Base-by-base conservation (phyloP, 92 coral and sea anemone genomes). In the Montipora capitata region DNA sequence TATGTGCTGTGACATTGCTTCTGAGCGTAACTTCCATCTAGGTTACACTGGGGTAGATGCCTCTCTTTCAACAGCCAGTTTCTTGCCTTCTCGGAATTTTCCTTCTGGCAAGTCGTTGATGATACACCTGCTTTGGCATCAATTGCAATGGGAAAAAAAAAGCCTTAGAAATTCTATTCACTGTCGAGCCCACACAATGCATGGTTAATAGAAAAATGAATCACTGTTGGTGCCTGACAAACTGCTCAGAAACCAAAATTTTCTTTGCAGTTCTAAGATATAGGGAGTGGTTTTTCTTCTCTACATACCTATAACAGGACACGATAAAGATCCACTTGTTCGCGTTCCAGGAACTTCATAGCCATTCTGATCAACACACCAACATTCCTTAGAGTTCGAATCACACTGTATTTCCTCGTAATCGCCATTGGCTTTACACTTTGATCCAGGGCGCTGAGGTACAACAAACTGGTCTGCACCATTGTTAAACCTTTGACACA, bases 331-430 rank as follows among this genome's bases (percentile, higher is more conserved):
- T 5, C 94, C 95, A 77, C 67, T 87, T 49, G 92, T 88, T 82
- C 93, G 77, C 67, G 97, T 94, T 54, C 97, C 95, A 16, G 83
- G 87, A 39, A 95, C 86, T 83, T 95, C 96, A 67, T 97, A 95
- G 5, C 99, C 99, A 78, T 91, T 91, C 35, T 82, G 87, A 78
- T 95, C 96, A 61, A 89, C 92, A 70, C 99, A 97, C 99, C 99
- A 95, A 45, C 99, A 97, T 52, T 82, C 89, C 67, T 84, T 87
- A 48, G 90, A 87, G 13, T 93, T 84, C 38, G 81, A 75, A 58
- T 95, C 91, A 41, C 99, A 97, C 86, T 97, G 99, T 69, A 92
- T 83, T 84, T 88, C 96, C 41, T 95, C 97, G 51, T 74, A 97
- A 10, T 63, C 76, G 3, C 99, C 99, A 61, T 89, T 41, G 15